Evolutionary conservation across 2,888 invertebrate genomes (phyloP).

Genomic region (Elysia crispata): DNA sequence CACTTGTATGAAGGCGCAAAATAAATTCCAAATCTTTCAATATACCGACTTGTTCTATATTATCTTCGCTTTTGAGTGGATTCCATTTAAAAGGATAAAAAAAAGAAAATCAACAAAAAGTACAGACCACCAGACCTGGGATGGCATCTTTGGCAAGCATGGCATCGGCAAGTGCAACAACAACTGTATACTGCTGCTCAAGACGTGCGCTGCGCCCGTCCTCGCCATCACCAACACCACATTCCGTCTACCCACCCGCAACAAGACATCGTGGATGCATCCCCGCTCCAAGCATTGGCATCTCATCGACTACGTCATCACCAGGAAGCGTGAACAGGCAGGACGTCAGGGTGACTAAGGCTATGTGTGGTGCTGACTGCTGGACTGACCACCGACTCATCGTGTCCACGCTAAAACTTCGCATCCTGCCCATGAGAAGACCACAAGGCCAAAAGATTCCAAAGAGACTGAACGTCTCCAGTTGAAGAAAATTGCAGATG

Average conservation of each 20-base stretch:
- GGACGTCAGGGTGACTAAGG: conserved; percentile 29
- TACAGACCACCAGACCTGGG: conserved; percentile 6
- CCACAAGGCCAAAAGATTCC: background rate
- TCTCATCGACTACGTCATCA: conserved; percentile 38
- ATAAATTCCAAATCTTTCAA: no score
- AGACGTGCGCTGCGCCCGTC: conserved; percentile 27
- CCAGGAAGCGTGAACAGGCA: conserved; percentile 31
- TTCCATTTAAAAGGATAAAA: no score
- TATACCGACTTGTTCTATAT: no score
- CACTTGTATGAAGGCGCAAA: no score
- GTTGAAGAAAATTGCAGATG: background rate
- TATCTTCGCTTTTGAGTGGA: no score
- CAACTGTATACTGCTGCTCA: conserved; percentile 10
- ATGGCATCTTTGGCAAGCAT: conserved; percentile 1
- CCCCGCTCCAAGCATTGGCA: conserved; percentile 40
- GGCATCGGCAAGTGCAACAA: conserved; percentile 30
- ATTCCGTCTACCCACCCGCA: conserved; percentile 29
- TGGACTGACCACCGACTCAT: conserved; percentile 37
- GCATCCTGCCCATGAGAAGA: conserved; percentile 18
- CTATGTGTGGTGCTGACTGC: no score
- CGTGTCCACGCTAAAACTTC: conserved; percentile 6
- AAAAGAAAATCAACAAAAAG: no score
- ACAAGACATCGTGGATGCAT: conserved; percentile 38
- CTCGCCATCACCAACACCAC: conserved; percentile 23
- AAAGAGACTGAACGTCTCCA: background rate